phyloP scores from a whole-genome alignment of 2,113 vertebrate species.

The Gobio gobio region DNA sequence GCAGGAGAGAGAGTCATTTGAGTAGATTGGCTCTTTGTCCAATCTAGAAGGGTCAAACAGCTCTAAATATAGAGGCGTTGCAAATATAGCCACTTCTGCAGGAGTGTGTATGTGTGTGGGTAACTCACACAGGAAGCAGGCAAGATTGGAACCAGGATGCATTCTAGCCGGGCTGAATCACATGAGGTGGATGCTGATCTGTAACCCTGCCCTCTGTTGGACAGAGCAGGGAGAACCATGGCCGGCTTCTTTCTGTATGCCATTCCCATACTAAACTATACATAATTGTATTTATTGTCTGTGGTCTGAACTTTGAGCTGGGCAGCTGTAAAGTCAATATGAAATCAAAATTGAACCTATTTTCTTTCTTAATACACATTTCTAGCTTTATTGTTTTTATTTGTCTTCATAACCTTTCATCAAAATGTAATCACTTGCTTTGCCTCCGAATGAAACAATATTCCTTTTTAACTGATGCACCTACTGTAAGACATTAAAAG shows the following conservation, averaged over 20 bases:
- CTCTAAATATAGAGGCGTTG: conserved; percentile 37
- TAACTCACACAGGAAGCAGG: conserved; percentile 41
- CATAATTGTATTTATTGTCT: background rate
- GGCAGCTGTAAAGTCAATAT: background rate
- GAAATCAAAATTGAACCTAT: background rate
- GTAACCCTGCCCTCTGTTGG: conserved; percentile 54
- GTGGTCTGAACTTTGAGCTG: background rate
- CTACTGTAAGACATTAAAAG: background rate
- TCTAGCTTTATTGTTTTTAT: background rate
- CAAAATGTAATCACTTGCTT: background rate
- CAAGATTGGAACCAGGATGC: conserved; percentile 21
- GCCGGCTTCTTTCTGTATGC: background rate
- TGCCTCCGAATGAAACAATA: background rate
- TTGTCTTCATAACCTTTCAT: background rate
- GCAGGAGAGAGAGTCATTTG: conserved; percentile 17
- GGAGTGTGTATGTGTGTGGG: conserved; percentile 32
- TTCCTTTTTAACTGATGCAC: background rate
- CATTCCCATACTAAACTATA: background rate
- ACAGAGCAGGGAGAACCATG: conserved; percentile 15
- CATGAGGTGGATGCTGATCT: conserved; percentile 38
- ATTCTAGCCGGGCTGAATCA: background rate
- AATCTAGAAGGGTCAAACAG: conserved; percentile 18
- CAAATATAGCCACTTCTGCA: conserved; percentile 17
- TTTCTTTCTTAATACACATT: background rate
- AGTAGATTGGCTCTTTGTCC: conserved; percentile 41